phyloP scores from a whole-genome alignment of 37 sponge, comb jelly and placozoan genomes.

The Tethya wilhelma region DNA sequence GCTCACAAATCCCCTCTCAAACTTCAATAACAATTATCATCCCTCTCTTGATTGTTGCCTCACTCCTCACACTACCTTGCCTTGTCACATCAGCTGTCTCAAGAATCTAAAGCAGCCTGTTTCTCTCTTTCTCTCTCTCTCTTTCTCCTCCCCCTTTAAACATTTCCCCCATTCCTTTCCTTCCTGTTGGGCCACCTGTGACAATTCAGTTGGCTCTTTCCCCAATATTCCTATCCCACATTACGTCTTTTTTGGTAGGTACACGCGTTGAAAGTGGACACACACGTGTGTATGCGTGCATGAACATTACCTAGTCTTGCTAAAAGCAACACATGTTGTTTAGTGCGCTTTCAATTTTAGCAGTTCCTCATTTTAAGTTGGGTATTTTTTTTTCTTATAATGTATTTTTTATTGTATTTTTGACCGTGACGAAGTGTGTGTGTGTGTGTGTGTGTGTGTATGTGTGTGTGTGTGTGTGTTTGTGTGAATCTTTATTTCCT shows the following conservation, averaged over 20 bases:
- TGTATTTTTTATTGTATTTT: too few relatives aligned
- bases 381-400: too few relatives aligned
- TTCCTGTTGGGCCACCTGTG: not conserved
- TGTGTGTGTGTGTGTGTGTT: too few relatives aligned
- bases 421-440: too few relatives aligned
- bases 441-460: too few relatives aligned
- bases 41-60: not conserved
- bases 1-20: too few relatives aligned
- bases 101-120: not conserved
- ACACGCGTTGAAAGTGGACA: not conserved
- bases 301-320: not conserved
- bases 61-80: not conserved
- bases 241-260: not conserved
- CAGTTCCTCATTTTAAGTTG: too few relatives aligned
- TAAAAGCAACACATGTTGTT: too few relatives aligned
- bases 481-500: too few relatives aligned
- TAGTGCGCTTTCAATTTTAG: too few relatives aligned
- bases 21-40: too few relatives aligned
- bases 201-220: not conserved
- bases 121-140: slow-evolving; percentile 17
- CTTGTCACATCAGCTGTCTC: not conserved
- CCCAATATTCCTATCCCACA: not conserved
- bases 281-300: slow-evolving; percentile 20
- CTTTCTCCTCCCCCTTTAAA: not conserved
- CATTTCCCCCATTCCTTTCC: slow-evolving; percentile 6